phyloP scores from a whole-genome alignment of 2,888 invertebrate species.

The Melolontha melolontha region DNA sequence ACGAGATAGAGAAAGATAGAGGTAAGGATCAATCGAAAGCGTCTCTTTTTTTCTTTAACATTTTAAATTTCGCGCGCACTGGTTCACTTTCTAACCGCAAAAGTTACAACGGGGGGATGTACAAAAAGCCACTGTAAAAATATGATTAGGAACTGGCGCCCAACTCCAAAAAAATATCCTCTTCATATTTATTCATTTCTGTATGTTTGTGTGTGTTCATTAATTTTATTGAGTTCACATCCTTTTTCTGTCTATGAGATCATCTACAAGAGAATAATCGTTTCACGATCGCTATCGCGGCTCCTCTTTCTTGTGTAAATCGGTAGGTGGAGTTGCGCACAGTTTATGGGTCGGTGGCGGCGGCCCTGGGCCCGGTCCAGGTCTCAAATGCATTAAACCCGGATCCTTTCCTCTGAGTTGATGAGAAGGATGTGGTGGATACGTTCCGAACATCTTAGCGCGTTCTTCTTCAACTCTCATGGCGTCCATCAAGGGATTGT shows the following conservation, averaged over 20 bases:
- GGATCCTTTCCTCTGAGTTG: slow-evolving; percentile 69
- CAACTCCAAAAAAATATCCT: slow-evolving; percentile 36
- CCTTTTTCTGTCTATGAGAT: slow-evolving; percentile 40
- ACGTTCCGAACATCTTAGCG: slow-evolving; percentile 80
- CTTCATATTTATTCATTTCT: slow-evolving; percentile 7
- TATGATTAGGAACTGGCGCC: slow-evolving; percentile 53
- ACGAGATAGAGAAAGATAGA: no score
- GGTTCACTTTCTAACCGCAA: slow-evolving; percentile 22
- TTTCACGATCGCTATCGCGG: slow-evolving; percentile 67
- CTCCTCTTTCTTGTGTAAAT: slow-evolving; percentile 72
- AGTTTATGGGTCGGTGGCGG: slow-evolving; percentile 65
- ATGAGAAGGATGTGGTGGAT: slow-evolving; percentile 60
- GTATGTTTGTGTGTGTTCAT: slow-evolving; percentile 15
- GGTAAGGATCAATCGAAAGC: slow-evolving; percentile 3
- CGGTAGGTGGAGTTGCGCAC: slow-evolving; percentile 72
- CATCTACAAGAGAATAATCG: slow-evolving; percentile 23
- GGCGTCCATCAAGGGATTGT: slow-evolving; percentile 84
- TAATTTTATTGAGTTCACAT: background rate
- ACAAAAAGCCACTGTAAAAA: slow-evolving; percentile 62
- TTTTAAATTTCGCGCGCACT: slow-evolving; percentile 7
- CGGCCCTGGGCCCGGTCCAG: slow-evolving; percentile 68
- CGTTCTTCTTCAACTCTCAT: slow-evolving; percentile 84
- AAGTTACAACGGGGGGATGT: slow-evolving; percentile 46
- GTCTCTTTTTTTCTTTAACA: slow-evolving; percentile 3
- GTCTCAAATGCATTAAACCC: slow-evolving; percentile 69